These are phyloP conservation scores for Atherinomorus stipes DNA, from an alignment of 2,113 vertebrate species.

Conservation along the genomic window DNA sequence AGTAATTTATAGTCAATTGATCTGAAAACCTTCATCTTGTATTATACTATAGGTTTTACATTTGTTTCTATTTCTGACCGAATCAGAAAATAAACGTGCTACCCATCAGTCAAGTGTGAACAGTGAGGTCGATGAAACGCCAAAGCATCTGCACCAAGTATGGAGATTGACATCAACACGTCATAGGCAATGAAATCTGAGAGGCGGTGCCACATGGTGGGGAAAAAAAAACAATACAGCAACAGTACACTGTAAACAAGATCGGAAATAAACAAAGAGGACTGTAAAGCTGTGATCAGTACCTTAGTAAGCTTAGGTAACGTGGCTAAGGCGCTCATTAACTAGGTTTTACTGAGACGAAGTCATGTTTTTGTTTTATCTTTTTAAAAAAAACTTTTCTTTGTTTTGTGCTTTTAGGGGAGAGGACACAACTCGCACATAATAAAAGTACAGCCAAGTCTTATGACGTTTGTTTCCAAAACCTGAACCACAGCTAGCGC, in stretches of 20 bases:
- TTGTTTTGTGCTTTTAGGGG: no score
- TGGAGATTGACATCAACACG: conserved; percentile 1
- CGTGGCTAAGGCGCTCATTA: background rate
- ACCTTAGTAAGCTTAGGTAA: background rate
- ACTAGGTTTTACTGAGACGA: background rate
- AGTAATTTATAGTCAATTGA: no score
- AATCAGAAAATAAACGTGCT: no score
- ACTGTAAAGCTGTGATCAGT: background rate
- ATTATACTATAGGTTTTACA: no score
- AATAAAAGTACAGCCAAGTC: background rate
- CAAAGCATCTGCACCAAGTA: background rate
- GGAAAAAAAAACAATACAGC: background rate
- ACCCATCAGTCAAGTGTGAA: background rate
- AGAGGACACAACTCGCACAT: no score
- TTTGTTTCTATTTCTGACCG: no score
- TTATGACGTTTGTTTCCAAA: conserved; percentile 22
- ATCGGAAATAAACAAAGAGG: background rate
- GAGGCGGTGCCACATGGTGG: background rate
- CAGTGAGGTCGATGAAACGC: background rate
- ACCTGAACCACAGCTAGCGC: background rate
- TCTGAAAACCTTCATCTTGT: no score
- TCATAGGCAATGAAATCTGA: background rate
- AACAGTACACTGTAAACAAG: background rate
- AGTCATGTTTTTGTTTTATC: background rate
- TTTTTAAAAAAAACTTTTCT: no score